Conservation (phyloP, 2,797 vertebrate genomes). For the Onychomys arenicola region DNA sequence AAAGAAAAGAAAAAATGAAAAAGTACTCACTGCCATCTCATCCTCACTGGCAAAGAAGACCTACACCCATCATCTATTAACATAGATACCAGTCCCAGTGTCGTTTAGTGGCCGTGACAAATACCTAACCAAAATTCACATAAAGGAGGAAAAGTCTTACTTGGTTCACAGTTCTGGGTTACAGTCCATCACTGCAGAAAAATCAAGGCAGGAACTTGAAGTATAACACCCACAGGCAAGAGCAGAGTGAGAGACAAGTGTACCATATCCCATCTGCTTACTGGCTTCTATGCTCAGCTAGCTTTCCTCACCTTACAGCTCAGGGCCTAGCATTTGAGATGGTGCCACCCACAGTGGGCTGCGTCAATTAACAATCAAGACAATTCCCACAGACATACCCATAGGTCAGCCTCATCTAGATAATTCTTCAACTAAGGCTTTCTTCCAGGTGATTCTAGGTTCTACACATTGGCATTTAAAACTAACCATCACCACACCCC, state of each 20-base stretch:
- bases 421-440: background rate
- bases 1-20: too few species aligned
- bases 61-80: fast-evolving
- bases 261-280: too few species aligned
- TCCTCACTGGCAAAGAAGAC: background rate
- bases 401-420: background rate
- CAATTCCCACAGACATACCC: too few species aligned
- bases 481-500: background rate
- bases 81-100: background rate
- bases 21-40: background rate
- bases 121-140: background rate
- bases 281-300: background rate
- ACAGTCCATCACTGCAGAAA: background rate
- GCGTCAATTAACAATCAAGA: background rate
- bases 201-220: background rate
- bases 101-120: background rate
- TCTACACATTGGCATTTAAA: background rate
- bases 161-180: background rate
- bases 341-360: too few species aligned
- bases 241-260: background rate
- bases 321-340: background rate
- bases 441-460: background rate
- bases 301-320: background rate
- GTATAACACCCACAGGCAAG: background rate
- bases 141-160: background rate